These are phyloP conservation scores for Sebastes vulpes DNA, from an alignment of 2,797 vertebrate genomes.

Conservation along the genomic window DNA sequence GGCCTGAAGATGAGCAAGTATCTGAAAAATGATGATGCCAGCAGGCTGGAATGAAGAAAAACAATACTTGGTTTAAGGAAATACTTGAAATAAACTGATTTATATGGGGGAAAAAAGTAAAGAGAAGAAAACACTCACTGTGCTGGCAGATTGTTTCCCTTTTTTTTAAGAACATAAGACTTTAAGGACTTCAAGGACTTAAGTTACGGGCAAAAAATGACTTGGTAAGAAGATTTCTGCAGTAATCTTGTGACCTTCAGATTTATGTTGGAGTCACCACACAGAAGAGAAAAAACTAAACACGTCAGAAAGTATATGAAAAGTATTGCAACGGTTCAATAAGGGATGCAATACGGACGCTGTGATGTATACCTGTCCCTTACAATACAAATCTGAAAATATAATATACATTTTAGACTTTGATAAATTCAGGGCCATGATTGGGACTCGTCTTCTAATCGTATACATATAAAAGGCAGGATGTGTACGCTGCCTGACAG, in stretches of 20 bases:
- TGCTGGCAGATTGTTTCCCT: fast-evolving
- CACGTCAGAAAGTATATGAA: not conserved
- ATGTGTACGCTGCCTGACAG: not conserved
- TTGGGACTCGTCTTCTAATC: not conserved
- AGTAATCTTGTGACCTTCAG: not conserved
- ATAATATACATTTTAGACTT: not conserved
- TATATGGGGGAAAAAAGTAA: not conserved
- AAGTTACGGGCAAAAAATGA: not conserved
- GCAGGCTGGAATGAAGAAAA: too few species aligned
- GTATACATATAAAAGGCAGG: not conserved
- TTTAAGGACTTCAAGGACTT: not conserved
- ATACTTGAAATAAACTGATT: not conserved
- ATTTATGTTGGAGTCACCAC: not conserved
- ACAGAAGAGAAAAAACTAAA: not conserved
- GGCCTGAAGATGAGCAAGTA: not conserved
- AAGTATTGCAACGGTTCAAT: not conserved
- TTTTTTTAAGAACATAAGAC: not conserved
- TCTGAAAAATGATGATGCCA: not conserved
- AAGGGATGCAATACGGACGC: not conserved
- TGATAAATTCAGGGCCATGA: not conserved
- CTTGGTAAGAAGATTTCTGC: not conserved
- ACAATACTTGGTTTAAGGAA: not conserved
- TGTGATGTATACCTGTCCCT: not conserved
- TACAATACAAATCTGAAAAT: not conserved
- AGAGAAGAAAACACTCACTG: not conserved